phyloP scores from a whole-genome alignment of 2,113 vertebrate genomes.

The Podarcis raffonei region DNA sequence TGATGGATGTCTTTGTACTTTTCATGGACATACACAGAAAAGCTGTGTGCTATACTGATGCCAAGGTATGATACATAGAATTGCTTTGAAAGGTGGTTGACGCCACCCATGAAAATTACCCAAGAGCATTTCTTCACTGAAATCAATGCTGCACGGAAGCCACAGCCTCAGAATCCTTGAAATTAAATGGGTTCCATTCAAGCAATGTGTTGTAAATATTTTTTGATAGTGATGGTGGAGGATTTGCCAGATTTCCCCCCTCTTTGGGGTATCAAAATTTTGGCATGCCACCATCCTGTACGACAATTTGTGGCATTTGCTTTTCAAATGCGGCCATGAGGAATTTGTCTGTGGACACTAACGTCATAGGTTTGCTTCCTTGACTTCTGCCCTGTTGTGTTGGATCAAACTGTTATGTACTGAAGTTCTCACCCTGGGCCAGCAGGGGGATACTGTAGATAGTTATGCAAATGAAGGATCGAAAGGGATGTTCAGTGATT shows the following conservation, averaged over 20 bases:
- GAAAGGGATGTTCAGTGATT: no score
- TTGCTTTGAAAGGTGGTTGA: slow-evolving; percentile 21
- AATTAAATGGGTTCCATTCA: no score
- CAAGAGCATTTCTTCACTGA: background rate
- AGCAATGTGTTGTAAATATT: background rate
- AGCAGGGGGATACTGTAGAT: no score
- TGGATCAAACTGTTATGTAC: background rate
- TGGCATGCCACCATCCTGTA: background rate
- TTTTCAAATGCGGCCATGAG: background rate
- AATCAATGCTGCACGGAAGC: background rate
- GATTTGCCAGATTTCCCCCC: background rate
- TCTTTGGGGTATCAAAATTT: no score
- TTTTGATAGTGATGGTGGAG: background rate
- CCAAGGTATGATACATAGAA: slow-evolving; percentile 13
- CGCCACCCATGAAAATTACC: background rate
- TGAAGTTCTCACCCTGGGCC: no score
- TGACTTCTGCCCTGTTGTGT: background rate
- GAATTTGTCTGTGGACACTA: background rate
- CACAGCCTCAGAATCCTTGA: background rate
- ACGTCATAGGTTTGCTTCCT: background rate
- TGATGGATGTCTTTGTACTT: slow-evolving; percentile 40
- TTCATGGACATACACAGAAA: slow-evolving; percentile 14
- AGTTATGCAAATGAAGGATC: no score
- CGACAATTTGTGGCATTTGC: background rate
- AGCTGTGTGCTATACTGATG: slow-evolving; percentile 13